These are phyloP conservation scores for Therioaphis trifolii DNA, from an alignment of 2,888 invertebrate species.

Conservation along the genomic window DNA sequence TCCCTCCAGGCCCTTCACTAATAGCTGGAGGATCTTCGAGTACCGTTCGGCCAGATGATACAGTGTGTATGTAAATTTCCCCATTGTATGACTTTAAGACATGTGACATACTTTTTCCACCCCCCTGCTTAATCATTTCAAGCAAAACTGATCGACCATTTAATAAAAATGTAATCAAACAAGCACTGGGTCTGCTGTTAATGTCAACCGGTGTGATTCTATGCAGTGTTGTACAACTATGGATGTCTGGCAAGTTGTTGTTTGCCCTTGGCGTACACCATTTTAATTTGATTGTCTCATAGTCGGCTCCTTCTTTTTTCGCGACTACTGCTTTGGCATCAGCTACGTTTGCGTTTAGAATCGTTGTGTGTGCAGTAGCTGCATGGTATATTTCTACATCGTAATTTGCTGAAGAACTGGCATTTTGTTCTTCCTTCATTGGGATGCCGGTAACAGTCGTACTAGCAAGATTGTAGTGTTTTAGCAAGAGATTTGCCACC, in stretches of 20 bases:
- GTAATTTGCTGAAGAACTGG: slow-evolving; percentile 96
- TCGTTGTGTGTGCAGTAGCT: slow-evolving; percentile 84
- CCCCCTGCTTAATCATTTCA: slow-evolving; percentile 80
- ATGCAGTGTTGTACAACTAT: slow-evolving; percentile 85
- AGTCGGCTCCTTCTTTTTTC: slow-evolving; percentile 79
- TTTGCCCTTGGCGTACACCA: slow-evolving; percentile 95
- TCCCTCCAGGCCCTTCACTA: slow-evolving; percentile 92
- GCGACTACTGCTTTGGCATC: slow-evolving; percentile 77
- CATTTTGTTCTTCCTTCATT: slow-evolving; percentile 99
- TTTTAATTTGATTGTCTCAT: slow-evolving; percentile 88
- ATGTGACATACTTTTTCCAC: slow-evolving; percentile 90
- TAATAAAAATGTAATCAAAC: slow-evolving; percentile 95
- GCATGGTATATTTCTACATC: slow-evolving; percentile 97
- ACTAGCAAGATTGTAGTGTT: slow-evolving; percentile 90
- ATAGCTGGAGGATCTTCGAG: slow-evolving; percentile 96
- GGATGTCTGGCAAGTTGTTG: slow-evolving; percentile 82
- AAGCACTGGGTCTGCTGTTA: slow-evolving; percentile 95
- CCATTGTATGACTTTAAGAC: slow-evolving; percentile 93
- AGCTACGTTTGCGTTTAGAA: slow-evolving; percentile 73
- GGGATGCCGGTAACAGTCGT: slow-evolving; percentile 99
- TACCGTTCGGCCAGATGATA: slow-evolving; percentile 85
- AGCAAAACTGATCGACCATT: slow-evolving; percentile 92
- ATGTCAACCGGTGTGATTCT: slow-evolving; percentile 96
- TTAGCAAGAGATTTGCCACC: slow-evolving; percentile 80
- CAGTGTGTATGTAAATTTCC: slow-evolving; percentile 93